phyloP scores from a whole-genome alignment of 2,888 invertebrate species.

The Eudemis profundana region DNA sequence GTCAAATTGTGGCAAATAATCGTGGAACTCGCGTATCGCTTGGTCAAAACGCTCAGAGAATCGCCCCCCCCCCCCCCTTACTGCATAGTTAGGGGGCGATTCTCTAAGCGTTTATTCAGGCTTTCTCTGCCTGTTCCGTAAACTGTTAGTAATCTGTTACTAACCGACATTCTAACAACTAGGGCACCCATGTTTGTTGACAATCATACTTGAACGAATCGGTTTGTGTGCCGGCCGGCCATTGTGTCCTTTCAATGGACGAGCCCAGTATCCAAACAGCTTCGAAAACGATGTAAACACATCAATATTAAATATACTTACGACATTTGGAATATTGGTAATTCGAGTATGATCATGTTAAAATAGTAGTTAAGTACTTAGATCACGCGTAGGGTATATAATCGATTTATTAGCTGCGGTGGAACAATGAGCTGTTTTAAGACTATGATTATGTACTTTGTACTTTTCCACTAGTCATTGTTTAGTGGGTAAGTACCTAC shows the following conservation, averaged over 20 bases:
- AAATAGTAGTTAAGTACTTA: constrained; percentile 10
- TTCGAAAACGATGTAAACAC: neutral
- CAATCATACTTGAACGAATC: constrained; percentile 21
- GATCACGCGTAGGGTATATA: constrained; percentile 14
- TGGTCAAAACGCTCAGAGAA: too few species aligned
- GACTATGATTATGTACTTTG: constrained; percentile 2
- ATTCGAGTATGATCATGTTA: constrained; percentile 2
- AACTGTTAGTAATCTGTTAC: neutral
- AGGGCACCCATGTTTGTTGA: constrained; percentile 3
- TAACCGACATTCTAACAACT: neutral
- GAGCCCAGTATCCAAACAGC: neutral
- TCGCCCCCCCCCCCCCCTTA: too few species aligned
- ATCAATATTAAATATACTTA: neutral
- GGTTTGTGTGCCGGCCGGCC: constrained; percentile 12
- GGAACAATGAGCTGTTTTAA: constrained; percentile 21
- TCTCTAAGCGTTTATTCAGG: too few species aligned
- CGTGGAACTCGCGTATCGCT: too few species aligned
- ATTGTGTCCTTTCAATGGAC: constrained; percentile 27
- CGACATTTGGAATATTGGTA: neutral
- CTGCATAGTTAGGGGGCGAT: too few species aligned
- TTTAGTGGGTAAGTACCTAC: neutral
- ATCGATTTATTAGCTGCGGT: constrained; percentile 26
- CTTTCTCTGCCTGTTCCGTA: too few species aligned
- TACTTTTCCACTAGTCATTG: neutral
- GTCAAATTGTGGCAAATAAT: too few species aligned